Evolutionary conservation across 1,140 invertebrate genomes (phyloP).

Genomic region (Brachionus asplanchnoidis): DNA sequence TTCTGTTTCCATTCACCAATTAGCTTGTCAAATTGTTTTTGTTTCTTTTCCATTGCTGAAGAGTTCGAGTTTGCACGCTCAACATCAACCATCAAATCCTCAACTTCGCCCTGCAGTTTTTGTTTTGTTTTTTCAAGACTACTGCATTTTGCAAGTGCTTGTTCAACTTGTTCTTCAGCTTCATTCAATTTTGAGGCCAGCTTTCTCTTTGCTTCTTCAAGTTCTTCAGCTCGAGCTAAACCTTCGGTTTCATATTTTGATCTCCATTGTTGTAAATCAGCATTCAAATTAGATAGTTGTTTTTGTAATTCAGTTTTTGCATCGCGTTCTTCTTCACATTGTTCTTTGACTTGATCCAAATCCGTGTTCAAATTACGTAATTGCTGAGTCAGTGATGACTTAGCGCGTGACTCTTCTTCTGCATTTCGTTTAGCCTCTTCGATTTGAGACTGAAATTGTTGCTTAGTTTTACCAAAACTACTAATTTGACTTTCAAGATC

Average conservation of each 20-base stretch:
- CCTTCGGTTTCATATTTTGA: conserved; percentile 47
- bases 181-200: no score
- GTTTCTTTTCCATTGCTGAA: conserved; percentile 96
- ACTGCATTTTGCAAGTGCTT: no score
- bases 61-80: conserved; percentile 73
- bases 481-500: no score
- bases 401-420: no score
- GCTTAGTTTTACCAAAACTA: no score
- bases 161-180: no score
- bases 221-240: conserved; percentile 83
- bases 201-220: conserved; percentile 97
- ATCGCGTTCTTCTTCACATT: conserved; percentile 84
- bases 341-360: no score
- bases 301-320: conserved; percentile 68
- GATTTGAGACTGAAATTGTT: no score
- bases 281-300: conserved; percentile 94
- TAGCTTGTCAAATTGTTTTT: conserved; percentile 98
- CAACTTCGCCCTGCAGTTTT: conserved; percentile 88
- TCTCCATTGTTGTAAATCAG: conserved; percentile 65
- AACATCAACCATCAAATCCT: conserved; percentile 94
- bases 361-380: no score
- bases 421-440: no score
- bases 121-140: conserved; percentile 99
- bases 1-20: conserved; percentile 99
- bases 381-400: no score